Evolutionary conservation across 2,113 vertebrate genomes (phyloP), one percentile per base, ranked within the genome.

Genomic region (Lota lota): DNA sequence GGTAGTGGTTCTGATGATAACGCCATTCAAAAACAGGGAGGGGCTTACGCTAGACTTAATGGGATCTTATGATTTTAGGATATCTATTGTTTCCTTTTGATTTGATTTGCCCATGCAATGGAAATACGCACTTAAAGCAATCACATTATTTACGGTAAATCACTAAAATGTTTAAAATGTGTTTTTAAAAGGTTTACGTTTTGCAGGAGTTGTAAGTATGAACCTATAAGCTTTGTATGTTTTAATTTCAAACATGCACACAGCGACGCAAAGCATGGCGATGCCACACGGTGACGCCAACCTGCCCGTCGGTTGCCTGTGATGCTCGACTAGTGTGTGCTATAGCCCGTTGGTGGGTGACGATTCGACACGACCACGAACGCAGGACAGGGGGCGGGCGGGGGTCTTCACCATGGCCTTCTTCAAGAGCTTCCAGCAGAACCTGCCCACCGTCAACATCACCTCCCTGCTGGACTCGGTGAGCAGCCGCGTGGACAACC

Each of bases 371-470:
- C 40, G 12, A 47, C 40, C 8, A 14, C 12, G 10, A 47, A 47
- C 6, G 40, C 40, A 47, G 10, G 12, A 8, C 40, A 8, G 40
- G 40, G 40, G 40, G 10, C 40, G 12, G 40, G 40, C 40, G 40
- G 40, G 40, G 10, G 40, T 47, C 40, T 47, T 14, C 40, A 47
- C 40, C 66, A 98, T 99, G 97, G 93, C 95, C 0, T 98, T 99
- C 93, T 96, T 99, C 86, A 96, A 91, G 85, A 95, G 77, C 83
- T 93, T 99, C 74, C 94, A 96, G 59, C 93, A 93, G 80, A 97
- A 85, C 84, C 90, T 99, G 58, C 95, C 95, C 3, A 95, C 95
- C 0, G 83, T 98, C 87, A 95, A 87, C 84, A 90, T 90, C 74
- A 82, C 95, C 70, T 96, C 96, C 63, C 82, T 98, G 75, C 82